phyloP scores from a whole-genome alignment of 1,140 invertebrate genomes.

The Cydia strobilella region DNA sequence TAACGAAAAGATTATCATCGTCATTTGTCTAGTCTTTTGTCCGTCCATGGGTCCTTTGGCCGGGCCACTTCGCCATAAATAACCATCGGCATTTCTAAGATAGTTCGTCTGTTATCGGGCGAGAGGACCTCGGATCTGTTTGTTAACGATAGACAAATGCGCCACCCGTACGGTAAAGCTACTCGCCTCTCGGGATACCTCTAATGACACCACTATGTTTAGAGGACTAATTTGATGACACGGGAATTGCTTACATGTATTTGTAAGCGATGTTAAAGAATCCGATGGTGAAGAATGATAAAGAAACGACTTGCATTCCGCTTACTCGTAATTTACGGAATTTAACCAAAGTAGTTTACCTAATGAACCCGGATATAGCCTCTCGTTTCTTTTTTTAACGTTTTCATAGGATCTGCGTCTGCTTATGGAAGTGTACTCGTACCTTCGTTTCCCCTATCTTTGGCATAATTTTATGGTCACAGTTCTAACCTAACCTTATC shows the following conservation, averaged over 20 bases:
- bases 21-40: conserved; percentile 77
- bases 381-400: background rate
- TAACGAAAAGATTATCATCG: conserved; percentile 65
- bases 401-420: too few species aligned
- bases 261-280: conserved; percentile 27
- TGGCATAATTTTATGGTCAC: too few species aligned
- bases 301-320: conserved; percentile 2
- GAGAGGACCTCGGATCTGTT: conserved; percentile 66
- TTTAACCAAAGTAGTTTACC: background rate
- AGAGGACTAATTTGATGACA: conserved; percentile 27
- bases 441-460: too few species aligned
- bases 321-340: background rate
- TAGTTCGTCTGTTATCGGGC: conserved; percentile 69
- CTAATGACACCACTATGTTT: conserved; percentile 44
- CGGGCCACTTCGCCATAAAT: conserved; percentile 68
- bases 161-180: conserved; percentile 62
- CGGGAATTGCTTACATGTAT: conserved; percentile 8
- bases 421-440: too few species aligned
- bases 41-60: conserved; percentile 54
- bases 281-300: conserved; percentile 15
- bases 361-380: background rate
- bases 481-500: too few species aligned
- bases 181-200: conserved; percentile 40
- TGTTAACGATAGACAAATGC: conserved; percentile 68
- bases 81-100: conserved; percentile 73